Percentiles rank a stretch among this genome's conserved stretches.
phyloP scores from a whole-genome alignment of 2,113 vertebrate genomes.

The Rhynchomys soricoides region DNA sequence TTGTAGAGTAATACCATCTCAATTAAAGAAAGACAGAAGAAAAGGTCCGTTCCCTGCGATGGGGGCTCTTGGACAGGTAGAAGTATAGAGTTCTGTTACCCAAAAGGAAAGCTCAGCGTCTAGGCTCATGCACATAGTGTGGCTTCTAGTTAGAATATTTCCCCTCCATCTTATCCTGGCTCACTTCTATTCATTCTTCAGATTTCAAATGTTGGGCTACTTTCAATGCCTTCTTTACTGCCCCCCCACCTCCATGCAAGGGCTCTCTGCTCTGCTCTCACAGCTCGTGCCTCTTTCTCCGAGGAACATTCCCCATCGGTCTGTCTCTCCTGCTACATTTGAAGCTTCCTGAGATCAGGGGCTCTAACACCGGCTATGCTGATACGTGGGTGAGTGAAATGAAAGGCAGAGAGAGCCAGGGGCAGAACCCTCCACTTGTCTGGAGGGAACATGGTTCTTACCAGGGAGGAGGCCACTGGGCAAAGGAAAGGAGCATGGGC shows the following conservation, averaged over 20 bases:
- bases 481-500: neutral
- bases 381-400: slow-evolving; percentile 19
- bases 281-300: neutral
- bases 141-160: neutral
- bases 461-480: neutral
- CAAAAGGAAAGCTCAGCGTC: slow-evolving; percentile 29
- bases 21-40: neutral
- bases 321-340: neutral
- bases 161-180: neutral
- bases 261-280: neutral
- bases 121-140: neutral
- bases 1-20: neutral
- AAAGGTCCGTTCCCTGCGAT: neutral
- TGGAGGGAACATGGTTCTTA: neutral
- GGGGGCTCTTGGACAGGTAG: neutral
- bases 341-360: slow-evolving; percentile 19
- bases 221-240: neutral
- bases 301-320: neutral
- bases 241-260: neutral
- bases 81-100: neutral
- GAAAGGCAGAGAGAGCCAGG: slow-evolving; percentile 10
- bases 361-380: neutral
- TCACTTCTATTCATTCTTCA: slow-evolving; percentile 55
- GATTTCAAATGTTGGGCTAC: slow-evolving; percentile 39
- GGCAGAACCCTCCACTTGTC: neutral